Evolutionary conservation across 2,888 invertebrate genomes (phyloP), one percentile per base, ranked within the genome.

Genomic region (Pyrrhosoma nymphula): DNA sequence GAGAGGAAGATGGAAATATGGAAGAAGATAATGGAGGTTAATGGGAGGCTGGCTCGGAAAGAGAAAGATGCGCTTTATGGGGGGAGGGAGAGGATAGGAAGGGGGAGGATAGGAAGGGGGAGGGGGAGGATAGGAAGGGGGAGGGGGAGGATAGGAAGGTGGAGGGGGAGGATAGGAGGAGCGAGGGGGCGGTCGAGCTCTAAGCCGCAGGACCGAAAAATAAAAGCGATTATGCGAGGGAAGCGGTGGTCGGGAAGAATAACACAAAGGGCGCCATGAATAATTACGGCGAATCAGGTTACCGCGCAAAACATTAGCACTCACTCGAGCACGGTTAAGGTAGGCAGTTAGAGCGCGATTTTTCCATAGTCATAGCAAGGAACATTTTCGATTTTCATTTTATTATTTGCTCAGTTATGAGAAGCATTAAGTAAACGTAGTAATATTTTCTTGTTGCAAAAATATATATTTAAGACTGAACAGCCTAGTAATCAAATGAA

Each of bases 161-260:
- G 23, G 23, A n/a, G n/a, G 47, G 35, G n/a, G 82, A 82, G 82
- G 35, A 23, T 18, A 18, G 23, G 23, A 18, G 20, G 23, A 23
- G 4, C 0, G 23, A 23, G 20, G 4, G 60, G 23, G 60, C 4
- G 60, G 47, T 47, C 47, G 47, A 18, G 60, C 60, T 23, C 82
- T 12, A 82, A 82, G 82, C 35, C 82, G 14, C 82, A 16, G 26
- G 35, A 0, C 82, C 30, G 35, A 82, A 82, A 82, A 35, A 82
- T 82, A 35, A 82, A 82, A 82, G 82, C 82, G 82, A 82, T 82
- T 82, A 82, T n/a, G n/a, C 35, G 82, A 12, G 82, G 82, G 82
- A 26, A 18, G 82, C 35, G 35, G 82, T 35, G 30, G 82, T 30
- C 18, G 82, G 82, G 69, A 35, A 0, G 30, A 82, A 2, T 0